Evolutionary conservation across 1,140 invertebrate genomes (phyloP), one percentile per base, ranked within the genome.

Genomic region (Plutomurus gul): DNA sequence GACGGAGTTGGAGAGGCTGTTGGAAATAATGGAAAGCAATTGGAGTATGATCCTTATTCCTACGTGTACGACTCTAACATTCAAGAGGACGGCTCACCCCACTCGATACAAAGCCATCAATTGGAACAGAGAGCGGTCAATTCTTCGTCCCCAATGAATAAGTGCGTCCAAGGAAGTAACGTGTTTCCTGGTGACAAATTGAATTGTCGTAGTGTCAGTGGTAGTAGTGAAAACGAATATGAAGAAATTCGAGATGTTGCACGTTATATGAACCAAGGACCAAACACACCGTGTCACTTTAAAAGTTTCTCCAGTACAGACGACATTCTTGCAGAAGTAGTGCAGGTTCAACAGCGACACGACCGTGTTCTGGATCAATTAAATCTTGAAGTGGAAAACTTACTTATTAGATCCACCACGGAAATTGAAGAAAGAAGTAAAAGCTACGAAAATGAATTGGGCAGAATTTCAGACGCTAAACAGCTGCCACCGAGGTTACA

Each of bases 381-480:
- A n/a, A 84, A 84, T 46, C 49, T 84, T 16, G 83, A 84, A 73
- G 83, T 84, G 18, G 83, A 84, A 43, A 84, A 84, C 56, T 60
- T 84, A n/a, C 39, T 84, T 0, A 80, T 84, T 30, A 56, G 75
- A 20, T 81, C 79, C 3, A 30, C 78, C 3, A 43, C 43, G 36
- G 81, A 80, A 11, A 74, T 78, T 27, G 72, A 65, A 25, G 76
- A 74, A 16, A 33, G 56, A 27, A 65, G 56, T 65, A 27, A 65
- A 33, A 65, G 27, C 27, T 65, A 65, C 30, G 56, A 65, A 36
- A 65, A 65, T n/a, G 56, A 65, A 16, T 11, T 65, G 4, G 27
- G 27, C 13, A 65, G 36, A 16, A 33, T 65, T 2, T 30, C 56
- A n/a, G 56, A 65, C 18, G 18, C 25, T 13, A 20, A 22, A 4